A percentile compares a stretch with the other conserved stretches of the same genome.
Conservation (phyloP, 1,140 invertebrate species). For the Ridgeia piscesae region DNA sequence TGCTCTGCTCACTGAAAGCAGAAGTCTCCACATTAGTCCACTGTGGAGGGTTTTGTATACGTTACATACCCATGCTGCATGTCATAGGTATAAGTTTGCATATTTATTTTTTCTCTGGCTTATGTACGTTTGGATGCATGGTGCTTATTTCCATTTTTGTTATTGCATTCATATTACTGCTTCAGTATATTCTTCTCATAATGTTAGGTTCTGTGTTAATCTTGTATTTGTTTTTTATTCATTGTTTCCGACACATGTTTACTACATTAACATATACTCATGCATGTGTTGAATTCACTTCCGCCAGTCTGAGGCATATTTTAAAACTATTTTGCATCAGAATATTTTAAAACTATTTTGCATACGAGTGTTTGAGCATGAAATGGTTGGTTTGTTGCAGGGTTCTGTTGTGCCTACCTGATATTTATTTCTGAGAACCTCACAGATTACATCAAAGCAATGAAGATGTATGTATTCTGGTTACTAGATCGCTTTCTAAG, state of each 20-base stretch:
- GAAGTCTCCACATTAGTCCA: no score
- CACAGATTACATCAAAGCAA: constrained; percentile 47
- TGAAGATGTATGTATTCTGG: constrained; percentile 47
- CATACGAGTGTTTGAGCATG: neutral
- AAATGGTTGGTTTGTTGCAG: constrained; percentile 56
- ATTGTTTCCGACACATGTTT: no score
- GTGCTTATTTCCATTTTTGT: neutral
- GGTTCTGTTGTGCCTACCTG: constrained; percentile 83
- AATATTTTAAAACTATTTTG: neutral
- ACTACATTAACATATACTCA: neutral
- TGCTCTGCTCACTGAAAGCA: neutral
- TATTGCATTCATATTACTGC: no score
- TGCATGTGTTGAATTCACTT: neutral
- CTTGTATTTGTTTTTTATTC: neutral
- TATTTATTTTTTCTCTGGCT: no score
- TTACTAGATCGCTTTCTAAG: neutral
- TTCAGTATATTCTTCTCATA: neutral
- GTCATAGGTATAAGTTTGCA: neutral
- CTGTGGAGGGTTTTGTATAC: neutral
- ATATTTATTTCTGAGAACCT: constrained; percentile 66
- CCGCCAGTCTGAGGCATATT: neutral
- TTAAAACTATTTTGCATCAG: neutral
- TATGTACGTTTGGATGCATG: neutral
- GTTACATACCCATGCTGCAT: neutral
- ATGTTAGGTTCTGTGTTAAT: neutral